phyloP scores from a whole-genome alignment of 2,888 invertebrate species.

The Orgyia antiqua region DNA sequence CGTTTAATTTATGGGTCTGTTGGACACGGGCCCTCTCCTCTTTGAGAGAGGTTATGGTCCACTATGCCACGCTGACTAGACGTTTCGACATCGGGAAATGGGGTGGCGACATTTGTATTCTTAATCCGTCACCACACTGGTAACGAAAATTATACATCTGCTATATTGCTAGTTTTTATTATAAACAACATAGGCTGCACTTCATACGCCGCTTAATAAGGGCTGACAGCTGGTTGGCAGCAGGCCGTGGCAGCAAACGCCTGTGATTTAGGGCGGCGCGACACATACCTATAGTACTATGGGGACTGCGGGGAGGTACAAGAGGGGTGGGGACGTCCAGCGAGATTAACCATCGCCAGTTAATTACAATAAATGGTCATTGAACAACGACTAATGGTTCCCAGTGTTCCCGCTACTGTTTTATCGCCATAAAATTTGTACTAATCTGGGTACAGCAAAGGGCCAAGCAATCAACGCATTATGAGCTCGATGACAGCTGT shows the following conservation, averaged over 20 bases:
- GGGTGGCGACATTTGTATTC: too few relatives aligned
- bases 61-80: too few relatives aligned
- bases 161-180: too few relatives aligned
- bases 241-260: slow-evolving; percentile 32
- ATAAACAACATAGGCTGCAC: too few relatives aligned
- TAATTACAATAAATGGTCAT: slow-evolving; percentile 68
- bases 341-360: slow-evolving; percentile 62
- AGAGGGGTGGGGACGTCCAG: slow-evolving; percentile 15
- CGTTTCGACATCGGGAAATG: too few relatives aligned
- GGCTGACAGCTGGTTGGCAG: slow-evolving; percentile 17
- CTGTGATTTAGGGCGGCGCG: slow-evolving; percentile 68
- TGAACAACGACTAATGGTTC: slow-evolving; percentile 46
- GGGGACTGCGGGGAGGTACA: slow-evolving; percentile 6
- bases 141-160: too few relatives aligned
- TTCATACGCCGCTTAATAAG: too few relatives aligned
- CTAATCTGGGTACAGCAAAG: neutral
- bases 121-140: too few relatives aligned
- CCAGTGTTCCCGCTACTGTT: slow-evolving; percentile 21
- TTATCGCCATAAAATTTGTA: slow-evolving; percentile 7
- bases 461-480: neutral
- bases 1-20: too few relatives aligned
- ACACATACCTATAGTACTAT: slow-evolving; percentile 42
- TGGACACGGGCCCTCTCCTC: too few relatives aligned
- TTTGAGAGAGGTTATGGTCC: too few relatives aligned
- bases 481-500: slow-evolving; percentile 3